These are phyloP conservation scores for Forbesichthys agassizii DNA, from an alignment of 2,113 vertebrate genomes.

Conservation along the genomic window DNA sequence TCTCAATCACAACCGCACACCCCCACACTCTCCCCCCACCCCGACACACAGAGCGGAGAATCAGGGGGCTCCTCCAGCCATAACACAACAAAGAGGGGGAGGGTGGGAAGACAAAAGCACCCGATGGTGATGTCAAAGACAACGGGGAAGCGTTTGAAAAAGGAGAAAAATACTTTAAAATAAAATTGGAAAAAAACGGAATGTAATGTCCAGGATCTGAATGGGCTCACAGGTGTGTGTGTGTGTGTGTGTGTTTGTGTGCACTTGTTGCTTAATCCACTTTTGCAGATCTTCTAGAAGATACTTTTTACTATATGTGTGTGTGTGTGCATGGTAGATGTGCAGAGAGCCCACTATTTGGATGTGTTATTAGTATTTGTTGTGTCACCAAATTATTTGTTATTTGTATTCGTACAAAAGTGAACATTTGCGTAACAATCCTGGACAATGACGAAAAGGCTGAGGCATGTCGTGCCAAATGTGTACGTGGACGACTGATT, in stretches of 20 bases:
- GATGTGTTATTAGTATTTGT: too few relatives aligned
- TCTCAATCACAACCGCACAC: conserved; percentile 59
- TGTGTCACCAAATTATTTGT: conserved; percentile 26
- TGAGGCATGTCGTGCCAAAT: too few relatives aligned
- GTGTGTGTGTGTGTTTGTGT: conserved; percentile 26
- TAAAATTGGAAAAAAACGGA: not conserved
- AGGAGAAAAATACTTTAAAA: not conserved
- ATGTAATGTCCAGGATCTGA: not conserved
- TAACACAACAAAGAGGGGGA: conserved; percentile 53
- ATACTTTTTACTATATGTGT: conserved; percentile 45
- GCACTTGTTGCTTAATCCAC: conserved; percentile 57
- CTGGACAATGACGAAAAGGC: too few relatives aligned
- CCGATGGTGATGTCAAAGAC: not conserved
- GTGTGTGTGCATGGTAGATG: conserved; percentile 19
- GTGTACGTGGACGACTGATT: too few relatives aligned
- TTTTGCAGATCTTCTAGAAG: conserved; percentile 63
- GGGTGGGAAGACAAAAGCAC: conserved; percentile 11
- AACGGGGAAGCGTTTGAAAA: not conserved
- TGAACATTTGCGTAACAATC: too few relatives aligned
- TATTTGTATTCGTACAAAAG: conserved; percentile 34
- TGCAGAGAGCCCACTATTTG: conserved; percentile 50
- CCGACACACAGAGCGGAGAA: conserved; percentile 49
- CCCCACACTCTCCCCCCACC: too few relatives aligned
- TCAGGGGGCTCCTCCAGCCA: conserved; percentile 34
- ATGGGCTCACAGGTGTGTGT: conserved; percentile 10